These are phyloP conservation scores for Tricholaema leucomelas DNA, from an alignment of 2,113 vertebrate genomes.

Conservation along the genomic window DNA sequence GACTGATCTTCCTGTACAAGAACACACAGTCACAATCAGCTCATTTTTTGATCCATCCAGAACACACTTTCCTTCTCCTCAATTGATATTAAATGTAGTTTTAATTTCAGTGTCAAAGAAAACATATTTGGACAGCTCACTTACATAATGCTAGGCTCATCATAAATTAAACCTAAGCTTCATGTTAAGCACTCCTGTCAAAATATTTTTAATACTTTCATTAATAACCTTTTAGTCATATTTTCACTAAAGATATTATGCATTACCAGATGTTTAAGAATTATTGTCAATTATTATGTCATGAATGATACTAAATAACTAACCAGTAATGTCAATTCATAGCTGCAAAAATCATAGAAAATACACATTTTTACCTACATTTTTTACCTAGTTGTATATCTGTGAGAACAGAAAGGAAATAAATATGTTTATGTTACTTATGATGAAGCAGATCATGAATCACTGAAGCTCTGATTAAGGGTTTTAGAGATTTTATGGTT, in stretches of 20 bases:
- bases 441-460: neutral
- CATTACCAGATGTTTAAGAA: neutral
- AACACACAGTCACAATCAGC: neutral
- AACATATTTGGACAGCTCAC: neutral
- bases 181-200: neutral
- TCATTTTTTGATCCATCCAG: neutral
- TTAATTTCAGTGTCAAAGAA: neutral
- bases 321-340: neutral
- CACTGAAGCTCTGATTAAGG: neutral
- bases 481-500: neutral
- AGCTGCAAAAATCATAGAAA: neutral
- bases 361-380: neutral
- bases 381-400: neutral
- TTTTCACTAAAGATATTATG: neutral
- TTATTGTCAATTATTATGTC: neutral
- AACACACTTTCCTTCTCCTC: neutral
- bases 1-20: neutral
- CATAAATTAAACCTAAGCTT: neutral
- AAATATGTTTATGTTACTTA: neutral
- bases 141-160: neutral
- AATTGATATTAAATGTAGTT: neutral
- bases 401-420: neutral
- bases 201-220: neutral
- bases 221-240: neutral
- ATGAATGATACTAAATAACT: neutral